Evolutionary conservation across 2,888 invertebrate genomes (phyloP).

Genomic region (Agonopterix subpropinquella): DNA sequence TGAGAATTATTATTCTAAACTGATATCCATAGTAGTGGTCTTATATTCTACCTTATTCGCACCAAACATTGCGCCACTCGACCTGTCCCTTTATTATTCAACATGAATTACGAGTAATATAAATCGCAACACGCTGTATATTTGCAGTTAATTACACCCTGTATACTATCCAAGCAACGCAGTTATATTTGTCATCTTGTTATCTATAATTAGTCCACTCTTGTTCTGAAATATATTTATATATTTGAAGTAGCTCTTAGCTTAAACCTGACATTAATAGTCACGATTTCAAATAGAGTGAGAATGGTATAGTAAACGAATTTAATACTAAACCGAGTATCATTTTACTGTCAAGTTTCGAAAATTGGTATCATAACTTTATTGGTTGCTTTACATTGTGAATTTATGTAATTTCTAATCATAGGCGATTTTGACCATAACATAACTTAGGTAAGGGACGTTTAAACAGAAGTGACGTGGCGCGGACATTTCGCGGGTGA

Average conservation of each 20-base stretch:
- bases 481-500: too few relatives aligned
- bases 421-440: too few relatives aligned
- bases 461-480: too few relatives aligned
- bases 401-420: too few relatives aligned
- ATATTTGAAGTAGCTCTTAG: background rate
- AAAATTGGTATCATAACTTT: too few relatives aligned
- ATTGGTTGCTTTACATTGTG: too few relatives aligned
- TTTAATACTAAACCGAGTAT: too few relatives aligned
- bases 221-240: slow-evolving; percentile 3
- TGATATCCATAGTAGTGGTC: background rate
- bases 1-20: background rate
- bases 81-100: slow-evolving; percentile 2
- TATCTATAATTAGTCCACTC: slow-evolving; percentile 9
- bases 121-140: slow-evolving; percentile 15
- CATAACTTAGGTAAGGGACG: too few relatives aligned
- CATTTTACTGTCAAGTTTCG: too few relatives aligned
- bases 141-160: slow-evolving; percentile 18
- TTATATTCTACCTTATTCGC: background rate
- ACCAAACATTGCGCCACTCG: background rate
- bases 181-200: slow-evolving; percentile 13
- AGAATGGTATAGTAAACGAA: too few relatives aligned
- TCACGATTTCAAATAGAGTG: too few relatives aligned
- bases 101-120: slow-evolving; percentile 16
- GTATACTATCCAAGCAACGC: background rate
- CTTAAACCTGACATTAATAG: background rate